Percentiles rank a stretch among this genome's conserved stretches.
Evolutionary conservation across 2,888 invertebrate genomes (phyloP).

Genomic region (Papilio demoleus): DNA sequence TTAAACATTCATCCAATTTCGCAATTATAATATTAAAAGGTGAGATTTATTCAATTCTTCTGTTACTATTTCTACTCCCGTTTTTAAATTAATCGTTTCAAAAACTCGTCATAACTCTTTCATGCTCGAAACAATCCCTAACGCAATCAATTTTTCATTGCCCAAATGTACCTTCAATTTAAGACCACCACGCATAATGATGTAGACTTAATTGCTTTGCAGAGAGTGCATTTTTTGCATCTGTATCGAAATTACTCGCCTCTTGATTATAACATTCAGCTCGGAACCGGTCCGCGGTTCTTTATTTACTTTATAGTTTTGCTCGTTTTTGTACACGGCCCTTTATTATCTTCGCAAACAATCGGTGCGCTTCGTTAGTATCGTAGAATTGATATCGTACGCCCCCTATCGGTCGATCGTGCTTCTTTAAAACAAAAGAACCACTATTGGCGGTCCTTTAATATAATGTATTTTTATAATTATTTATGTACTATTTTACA

Average conservation of each 20-base stretch:
- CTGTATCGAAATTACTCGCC: conserved; percentile 71
- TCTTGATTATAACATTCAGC: conserved; percentile 79
- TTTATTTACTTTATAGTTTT: conserved; percentile 81
- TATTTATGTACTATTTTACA: no score
- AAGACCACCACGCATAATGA: conserved; percentile 15
- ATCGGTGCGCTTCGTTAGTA: conserved; percentile 76
- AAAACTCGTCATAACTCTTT: not conserved
- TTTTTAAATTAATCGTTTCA: not conserved
- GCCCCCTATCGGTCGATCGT: conserved; percentile 58
- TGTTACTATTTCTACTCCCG: no score
- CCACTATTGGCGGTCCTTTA: no score
- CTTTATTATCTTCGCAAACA: conserved; percentile 78
- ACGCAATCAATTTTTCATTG: not conserved
- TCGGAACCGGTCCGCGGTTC: conserved; percentile 63
- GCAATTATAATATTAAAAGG: no score
- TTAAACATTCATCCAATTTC: no score
- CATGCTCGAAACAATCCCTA: no score
- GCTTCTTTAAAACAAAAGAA: conserved; percentile 21
- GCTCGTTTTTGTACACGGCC: conserved; percentile 76
- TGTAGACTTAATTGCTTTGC: conserved; percentile 65
- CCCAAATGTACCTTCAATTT: conserved; percentile 1
- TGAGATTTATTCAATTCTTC: no score
- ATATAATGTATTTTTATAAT: no score
- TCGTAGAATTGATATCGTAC: conserved; percentile 67
- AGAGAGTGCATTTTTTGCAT: conserved; percentile 64